These are phyloP conservation scores for Myiothlypis coronata DNA, from an alignment of 2,797 vertebrate genomes.

Conservation along the genomic window DNA sequence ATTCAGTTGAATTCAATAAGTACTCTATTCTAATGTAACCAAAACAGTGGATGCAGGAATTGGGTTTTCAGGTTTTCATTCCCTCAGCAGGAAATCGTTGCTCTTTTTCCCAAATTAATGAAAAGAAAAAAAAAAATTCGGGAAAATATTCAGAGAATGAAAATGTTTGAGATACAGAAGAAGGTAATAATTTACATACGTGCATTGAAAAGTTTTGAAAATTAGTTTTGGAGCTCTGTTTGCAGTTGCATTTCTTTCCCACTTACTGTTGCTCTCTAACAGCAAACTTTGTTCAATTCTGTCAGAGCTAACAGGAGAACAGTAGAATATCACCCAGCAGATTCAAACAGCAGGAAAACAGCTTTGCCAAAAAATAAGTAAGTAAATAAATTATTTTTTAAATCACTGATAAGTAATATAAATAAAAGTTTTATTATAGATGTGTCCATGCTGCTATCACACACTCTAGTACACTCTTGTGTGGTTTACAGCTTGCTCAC, in stretches of 20 bases:
- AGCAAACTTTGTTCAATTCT: slow-evolving; percentile 21
- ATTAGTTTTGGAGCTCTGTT: neutral
- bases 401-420: neutral
- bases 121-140: neutral
- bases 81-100: rapidly evolving
- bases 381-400: slow-evolving; percentile 49
- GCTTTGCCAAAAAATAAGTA: slow-evolving; percentile 63
- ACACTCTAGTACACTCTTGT: neutral
- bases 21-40: neutral
- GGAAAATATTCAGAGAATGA: neutral
- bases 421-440: neutral
- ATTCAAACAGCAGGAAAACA: slow-evolving; percentile 47
- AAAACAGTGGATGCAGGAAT: neutral
- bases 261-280: neutral
- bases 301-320: slow-evolving; percentile 52
- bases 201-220: neutral
- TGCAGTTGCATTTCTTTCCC: neutral
- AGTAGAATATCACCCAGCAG: neutral
- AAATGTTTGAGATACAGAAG: neutral
- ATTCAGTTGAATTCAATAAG: neutral
- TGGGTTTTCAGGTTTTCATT: neutral
- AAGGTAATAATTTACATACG: neutral
- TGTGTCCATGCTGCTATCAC: neutral
- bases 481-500: neutral
- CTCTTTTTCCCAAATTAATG: neutral